Conservation (phyloP, 1,140 invertebrate genomes). For the Leptonema lineaticorne region DNA sequence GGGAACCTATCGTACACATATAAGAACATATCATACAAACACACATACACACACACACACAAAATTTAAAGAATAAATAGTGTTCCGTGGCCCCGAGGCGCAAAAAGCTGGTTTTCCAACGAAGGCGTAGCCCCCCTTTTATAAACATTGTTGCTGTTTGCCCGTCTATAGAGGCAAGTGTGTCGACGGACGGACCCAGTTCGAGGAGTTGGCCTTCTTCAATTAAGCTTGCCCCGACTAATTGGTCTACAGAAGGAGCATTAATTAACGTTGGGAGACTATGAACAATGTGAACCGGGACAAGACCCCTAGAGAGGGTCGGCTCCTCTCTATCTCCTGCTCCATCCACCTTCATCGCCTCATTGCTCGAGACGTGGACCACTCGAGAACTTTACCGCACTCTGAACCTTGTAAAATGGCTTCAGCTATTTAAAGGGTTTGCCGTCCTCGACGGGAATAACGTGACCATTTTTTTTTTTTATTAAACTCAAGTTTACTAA, state of each 20-base stretch:
- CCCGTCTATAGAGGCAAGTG: constrained; percentile 5
- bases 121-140: too few relatives aligned
- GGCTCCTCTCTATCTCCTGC: too few relatives aligned
- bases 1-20: neutral
- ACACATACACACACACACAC: too few relatives aligned
- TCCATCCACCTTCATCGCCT: too few relatives aligned
- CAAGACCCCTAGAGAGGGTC: neutral
- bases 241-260: neutral
- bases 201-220: neutral
- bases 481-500: too few relatives aligned
- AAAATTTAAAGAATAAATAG: neutral
- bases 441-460: too few relatives aligned
- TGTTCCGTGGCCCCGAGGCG: neutral
- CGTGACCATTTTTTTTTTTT: too few relatives aligned
- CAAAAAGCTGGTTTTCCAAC: neutral
- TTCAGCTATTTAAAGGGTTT: too few relatives aligned
- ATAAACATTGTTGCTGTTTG: neutral
- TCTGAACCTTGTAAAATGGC: too few relatives aligned
- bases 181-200: constrained; percentile 6
- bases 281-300: neutral
- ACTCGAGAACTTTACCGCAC: too few relatives aligned
- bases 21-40: neutral
- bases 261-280: neutral
- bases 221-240: neutral
- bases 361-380: too few relatives aligned